A percentile compares a stretch with the other conserved stretches of the same genome.
phyloP scores from a whole-genome alignment of 2,113 vertebrate genomes.

The Poeciliopsis occidentalis region DNA sequence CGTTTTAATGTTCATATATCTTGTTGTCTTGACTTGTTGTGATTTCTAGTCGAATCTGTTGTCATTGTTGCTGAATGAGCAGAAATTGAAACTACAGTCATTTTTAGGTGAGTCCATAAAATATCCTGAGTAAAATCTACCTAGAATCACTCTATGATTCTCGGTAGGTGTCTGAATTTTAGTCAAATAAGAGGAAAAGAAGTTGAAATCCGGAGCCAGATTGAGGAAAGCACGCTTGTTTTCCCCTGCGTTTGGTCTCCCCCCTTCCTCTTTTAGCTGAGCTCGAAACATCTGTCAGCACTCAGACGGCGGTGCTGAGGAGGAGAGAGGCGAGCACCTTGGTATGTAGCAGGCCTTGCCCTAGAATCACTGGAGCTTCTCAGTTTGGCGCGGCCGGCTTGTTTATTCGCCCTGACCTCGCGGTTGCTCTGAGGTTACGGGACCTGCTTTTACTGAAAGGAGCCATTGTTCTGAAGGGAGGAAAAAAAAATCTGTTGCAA shows the following conservation, averaged over 20 bases:
- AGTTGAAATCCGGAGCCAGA: constrained; percentile 25
- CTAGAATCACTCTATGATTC: constrained; percentile 37
- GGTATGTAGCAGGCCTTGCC: constrained; percentile 83
- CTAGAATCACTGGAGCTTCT: constrained; percentile 86
- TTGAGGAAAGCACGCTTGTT: constrained; percentile 37
- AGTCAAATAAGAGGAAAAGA: constrained; percentile 43
- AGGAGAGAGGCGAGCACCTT: constrained; percentile 60
- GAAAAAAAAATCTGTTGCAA: constrained; percentile 92
- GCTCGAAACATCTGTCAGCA: constrained; percentile 95
- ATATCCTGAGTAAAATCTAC: background rate
- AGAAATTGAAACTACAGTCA: background rate
- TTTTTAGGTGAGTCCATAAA: constrained; percentile 12
- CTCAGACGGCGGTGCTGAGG: constrained; percentile 79
- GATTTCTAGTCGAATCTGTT: background rate
- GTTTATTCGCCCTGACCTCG: constrained; percentile 97
- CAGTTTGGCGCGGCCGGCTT: constrained; percentile 88
- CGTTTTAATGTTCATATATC: background rate
- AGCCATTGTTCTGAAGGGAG: constrained; percentile 91
- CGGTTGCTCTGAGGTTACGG: constrained; percentile 86
- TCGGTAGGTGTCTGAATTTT: constrained; percentile 18
- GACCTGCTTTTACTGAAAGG: constrained; percentile 90
- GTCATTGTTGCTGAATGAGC: background rate
- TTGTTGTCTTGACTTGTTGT: background rate
- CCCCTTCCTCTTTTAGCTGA: constrained; percentile 76
- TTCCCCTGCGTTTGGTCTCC: constrained; percentile 41